These are phyloP conservation scores for Daubentonia madagascariensis DNA, from an alignment of 2,113 vertebrate genomes.

Conservation along the genomic window DNA sequence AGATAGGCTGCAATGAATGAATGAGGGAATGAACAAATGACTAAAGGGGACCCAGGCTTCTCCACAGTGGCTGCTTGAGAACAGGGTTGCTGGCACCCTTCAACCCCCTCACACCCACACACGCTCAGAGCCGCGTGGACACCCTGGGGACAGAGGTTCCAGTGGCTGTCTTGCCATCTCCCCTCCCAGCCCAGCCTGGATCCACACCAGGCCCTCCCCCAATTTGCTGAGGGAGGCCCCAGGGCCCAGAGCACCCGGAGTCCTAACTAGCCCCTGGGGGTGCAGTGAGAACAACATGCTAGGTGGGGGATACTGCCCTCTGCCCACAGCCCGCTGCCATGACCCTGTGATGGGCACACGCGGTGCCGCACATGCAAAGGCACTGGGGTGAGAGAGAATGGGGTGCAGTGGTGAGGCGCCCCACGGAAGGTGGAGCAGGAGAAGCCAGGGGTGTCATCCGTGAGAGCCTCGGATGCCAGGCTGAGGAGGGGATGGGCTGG, in stretches of 20 bases:
- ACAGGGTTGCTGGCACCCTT: not conserved
- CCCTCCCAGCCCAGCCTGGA: not conserved
- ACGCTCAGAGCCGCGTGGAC: not conserved
- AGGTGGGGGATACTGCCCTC: not conserved
- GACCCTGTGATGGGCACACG: not conserved
- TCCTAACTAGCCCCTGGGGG: conserved; percentile 39
- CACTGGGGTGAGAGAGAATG: not conserved
- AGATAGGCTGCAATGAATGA: not conserved
- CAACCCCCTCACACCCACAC: not conserved
- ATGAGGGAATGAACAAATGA: not conserved
- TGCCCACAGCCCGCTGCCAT: not conserved
- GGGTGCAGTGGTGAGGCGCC: not conserved
- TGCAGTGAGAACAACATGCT: not conserved
- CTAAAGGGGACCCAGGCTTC: not conserved
- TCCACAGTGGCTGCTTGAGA: not conserved
- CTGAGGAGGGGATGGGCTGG: too few relatives aligned
- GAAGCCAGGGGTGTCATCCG: too few relatives aligned
- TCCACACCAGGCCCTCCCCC: not conserved
- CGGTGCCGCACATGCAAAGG: rapidly evolving
- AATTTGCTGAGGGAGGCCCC: not conserved
- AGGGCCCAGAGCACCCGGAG: not conserved
- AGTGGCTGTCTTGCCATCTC: not conserved
- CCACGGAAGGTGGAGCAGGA: not conserved
- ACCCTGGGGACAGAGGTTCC: not conserved
- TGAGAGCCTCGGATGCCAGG: not conserved